phyloP scores from a whole-genome alignment of 2,888 invertebrate genomes.

The Xanthorhoe spadicearia region DNA sequence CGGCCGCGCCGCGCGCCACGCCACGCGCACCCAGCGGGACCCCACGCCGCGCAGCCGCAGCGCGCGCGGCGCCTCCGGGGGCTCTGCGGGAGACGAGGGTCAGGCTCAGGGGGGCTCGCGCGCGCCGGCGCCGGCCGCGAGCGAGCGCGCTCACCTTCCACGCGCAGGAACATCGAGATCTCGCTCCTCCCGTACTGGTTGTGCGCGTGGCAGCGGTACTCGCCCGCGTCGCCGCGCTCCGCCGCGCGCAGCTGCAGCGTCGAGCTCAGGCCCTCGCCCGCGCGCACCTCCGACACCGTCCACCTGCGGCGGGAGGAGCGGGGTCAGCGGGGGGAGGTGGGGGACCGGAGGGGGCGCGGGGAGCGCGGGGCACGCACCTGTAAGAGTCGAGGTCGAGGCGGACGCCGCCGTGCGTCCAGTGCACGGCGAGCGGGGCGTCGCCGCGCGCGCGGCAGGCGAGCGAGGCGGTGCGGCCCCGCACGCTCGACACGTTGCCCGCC shows the following conservation, averaged over 20 bases:
- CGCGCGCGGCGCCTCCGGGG: conserved; percentile 86
- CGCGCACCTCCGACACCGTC: conserved; percentile 87
- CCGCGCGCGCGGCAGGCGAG: conserved; percentile 91
- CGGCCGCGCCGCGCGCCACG: conserved; percentile 72
- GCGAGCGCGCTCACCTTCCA: conserved; percentile 81
- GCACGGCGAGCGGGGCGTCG: conserved; percentile 91
- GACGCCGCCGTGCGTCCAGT: conserved; percentile 89
- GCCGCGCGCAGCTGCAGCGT: conserved; percentile 87
- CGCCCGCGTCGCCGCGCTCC: conserved; percentile 88
- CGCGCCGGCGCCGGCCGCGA: too few relatives aligned
- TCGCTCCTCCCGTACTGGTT: conserved; percentile 89
- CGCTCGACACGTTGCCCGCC: conserved; percentile 83
- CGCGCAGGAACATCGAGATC: conserved; percentile 86
- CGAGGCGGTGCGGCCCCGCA: conserved; percentile 83
- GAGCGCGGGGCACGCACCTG: conserved; percentile 56
- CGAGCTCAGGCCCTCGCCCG: conserved; percentile 87
- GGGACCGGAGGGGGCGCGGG: background rate
- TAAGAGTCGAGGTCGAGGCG: conserved; percentile 87
- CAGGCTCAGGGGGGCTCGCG: background rate
- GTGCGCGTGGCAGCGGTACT: conserved; percentile 88
- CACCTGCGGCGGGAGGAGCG: conserved; percentile 63
- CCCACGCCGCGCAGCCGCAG: conserved; percentile 85
- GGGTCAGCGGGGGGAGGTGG: too few relatives aligned
- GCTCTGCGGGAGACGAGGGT: conserved; percentile 70
- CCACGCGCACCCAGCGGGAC: conserved; percentile 84